Conservation (phyloP, 2,797 vertebrate genomes). For the Rhinella marina region DNA sequence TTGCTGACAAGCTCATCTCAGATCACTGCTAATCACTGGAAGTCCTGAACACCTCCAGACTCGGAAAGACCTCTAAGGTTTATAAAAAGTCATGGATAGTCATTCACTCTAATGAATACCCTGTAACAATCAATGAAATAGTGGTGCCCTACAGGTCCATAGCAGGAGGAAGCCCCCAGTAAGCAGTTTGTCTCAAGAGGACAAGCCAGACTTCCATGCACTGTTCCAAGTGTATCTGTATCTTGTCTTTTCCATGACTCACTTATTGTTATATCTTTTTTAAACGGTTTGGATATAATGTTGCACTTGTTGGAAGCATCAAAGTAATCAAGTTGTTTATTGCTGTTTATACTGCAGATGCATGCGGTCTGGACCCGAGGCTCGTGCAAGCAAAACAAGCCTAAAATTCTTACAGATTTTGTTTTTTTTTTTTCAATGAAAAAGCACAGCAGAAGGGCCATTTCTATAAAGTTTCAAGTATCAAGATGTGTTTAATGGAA, state of each 20-base stretch:
- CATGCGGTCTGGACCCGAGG: background rate
- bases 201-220: background rate
- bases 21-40: too few relatives aligned
- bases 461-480: background rate
- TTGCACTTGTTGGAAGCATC: conserved; percentile 13
- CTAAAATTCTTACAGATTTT: background rate
- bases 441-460: background rate
- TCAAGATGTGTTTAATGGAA: background rate
- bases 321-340: conserved; percentile 38
- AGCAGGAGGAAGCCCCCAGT: background rate
- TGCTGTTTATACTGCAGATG: background rate
- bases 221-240: background rate
- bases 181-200: background rate
- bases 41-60: too few relatives aligned
- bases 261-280: background rate
- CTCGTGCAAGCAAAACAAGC: background rate
- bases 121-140: too few relatives aligned
- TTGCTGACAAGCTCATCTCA: too few relatives aligned
- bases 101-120: too few relatives aligned
- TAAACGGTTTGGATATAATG: background rate
- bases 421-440: background rate
- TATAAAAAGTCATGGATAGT: too few relatives aligned
- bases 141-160: background rate
- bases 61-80: too few relatives aligned
- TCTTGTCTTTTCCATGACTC: background rate